These are phyloP conservation scores for Caenorhabditis sp. DNA, from an alignment of 2,888 invertebrate genomes.

Conservation along the genomic window DNA sequence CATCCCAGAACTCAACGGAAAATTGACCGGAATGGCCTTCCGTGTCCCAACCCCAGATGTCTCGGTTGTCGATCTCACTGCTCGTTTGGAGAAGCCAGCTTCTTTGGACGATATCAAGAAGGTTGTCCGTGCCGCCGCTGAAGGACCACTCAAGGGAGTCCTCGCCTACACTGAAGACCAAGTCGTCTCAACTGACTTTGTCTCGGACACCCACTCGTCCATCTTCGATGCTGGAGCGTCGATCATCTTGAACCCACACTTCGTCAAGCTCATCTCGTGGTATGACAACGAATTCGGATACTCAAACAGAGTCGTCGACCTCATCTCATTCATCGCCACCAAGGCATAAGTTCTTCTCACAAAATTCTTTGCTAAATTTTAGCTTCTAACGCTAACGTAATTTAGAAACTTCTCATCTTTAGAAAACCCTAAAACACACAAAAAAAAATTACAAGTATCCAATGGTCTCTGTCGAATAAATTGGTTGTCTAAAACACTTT, in stretches of 20 bases:
- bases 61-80: conserved; percentile 94
- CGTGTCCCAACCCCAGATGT: conserved; percentile 95
- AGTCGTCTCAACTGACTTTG: conserved; percentile 94
- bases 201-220: conserved; percentile 87
- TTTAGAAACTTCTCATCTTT: background rate
- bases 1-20: conserved; percentile 73
- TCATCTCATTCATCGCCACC: conserved; percentile 86
- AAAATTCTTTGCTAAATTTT: background rate
- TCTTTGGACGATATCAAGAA: conserved; percentile 88
- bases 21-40: conserved; percentile 98
- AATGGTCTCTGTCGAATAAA: conserved; percentile 40
- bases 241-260: conserved; percentile 89
- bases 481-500: conserved; percentile 26
- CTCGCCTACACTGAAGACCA: conserved; percentile 94
- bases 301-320: conserved; percentile 93
- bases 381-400: background rate
- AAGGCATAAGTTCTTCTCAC: conserved; percentile 14
- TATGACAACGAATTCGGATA: conserved; percentile 99
- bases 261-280: conserved; percentile 98
- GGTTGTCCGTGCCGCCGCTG: conserved; percentile 82
- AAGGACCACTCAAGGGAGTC: conserved; percentile 87
- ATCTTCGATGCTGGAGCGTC: conserved; percentile 97
- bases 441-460: conserved; percentile 26
- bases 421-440: background rate
- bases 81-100: conserved; percentile 76